Conservation (phyloP, 2,113 vertebrate genomes). For the Orientallactaga bullata region DNA sequence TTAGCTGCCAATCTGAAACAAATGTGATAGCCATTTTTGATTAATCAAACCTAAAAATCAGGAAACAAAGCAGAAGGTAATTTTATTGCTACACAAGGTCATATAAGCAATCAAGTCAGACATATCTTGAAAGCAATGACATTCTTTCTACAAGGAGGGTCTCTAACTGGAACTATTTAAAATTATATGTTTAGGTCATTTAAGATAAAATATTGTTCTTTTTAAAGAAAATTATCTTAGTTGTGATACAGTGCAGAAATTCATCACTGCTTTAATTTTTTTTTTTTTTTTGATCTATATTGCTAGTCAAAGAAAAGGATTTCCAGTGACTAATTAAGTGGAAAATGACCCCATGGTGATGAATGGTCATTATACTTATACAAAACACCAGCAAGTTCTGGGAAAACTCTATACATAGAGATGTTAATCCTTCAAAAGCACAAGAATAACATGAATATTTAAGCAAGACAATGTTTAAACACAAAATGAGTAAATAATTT, state of each 20-base stretch:
- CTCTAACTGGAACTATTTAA: neutral
- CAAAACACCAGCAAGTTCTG: too few relatives aligned
- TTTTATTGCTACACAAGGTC: conserved; percentile 38
- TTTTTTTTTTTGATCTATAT: neutral
- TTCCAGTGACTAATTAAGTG: neutral
- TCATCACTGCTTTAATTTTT: neutral
- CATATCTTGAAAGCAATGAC: conserved; percentile 8
- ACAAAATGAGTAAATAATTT: neutral
- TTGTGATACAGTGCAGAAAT: neutral
- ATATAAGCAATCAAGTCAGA: neutral
- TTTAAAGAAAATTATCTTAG: neutral
- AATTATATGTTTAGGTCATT: neutral
- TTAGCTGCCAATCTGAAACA: neutral
- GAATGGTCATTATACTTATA: neutral
- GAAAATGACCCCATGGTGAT: neutral
- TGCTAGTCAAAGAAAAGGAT: neutral
- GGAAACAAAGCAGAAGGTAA: neutral
- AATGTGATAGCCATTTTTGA: neutral
- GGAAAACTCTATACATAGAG: neutral
- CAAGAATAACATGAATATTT: neutral
- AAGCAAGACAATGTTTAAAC: neutral
- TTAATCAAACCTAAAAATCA: neutral
- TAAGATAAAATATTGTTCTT: neutral
- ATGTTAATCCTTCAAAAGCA: neutral
- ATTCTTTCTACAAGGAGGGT: neutral